These are phyloP conservation scores for Drosophila pandora DNA, from an alignment of 1,140 invertebrate genomes.

Conservation along the genomic window DNA sequence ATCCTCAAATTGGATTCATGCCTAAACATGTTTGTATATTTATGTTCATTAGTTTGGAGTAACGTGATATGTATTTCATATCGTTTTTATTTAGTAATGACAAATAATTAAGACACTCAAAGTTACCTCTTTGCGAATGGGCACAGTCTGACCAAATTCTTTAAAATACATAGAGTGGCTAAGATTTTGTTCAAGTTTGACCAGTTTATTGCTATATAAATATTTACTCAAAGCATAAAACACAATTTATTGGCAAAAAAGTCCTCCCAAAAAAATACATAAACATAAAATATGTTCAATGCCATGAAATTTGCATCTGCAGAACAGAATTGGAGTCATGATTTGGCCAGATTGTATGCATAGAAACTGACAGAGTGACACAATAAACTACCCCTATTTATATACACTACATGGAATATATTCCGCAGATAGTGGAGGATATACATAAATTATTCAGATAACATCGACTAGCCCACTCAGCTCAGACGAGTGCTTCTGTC, in stretches of 20 bases:
- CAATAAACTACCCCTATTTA: background rate
- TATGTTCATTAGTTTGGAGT: too few species aligned
- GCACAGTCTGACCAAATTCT: too few species aligned
- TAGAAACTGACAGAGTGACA: background rate
- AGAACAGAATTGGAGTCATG: constrained; percentile 13
- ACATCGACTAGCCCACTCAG: constrained; percentile 11
- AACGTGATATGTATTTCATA: too few species aligned
- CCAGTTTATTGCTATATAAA: too few species aligned
- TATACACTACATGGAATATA: constrained; percentile 2
- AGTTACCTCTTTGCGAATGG: too few species aligned
- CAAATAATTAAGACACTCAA: too few species aligned
- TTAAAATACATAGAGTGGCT: too few species aligned
- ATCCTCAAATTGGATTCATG: too few species aligned
- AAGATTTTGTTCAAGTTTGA: too few species aligned
- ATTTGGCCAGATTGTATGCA: constrained; percentile 10
- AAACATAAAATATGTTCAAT: background rate
- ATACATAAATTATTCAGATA: constrained; percentile 54
- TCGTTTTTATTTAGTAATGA: too few species aligned
- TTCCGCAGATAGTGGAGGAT: background rate
- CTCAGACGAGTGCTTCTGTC: constrained; percentile 13
- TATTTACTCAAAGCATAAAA: background rate
- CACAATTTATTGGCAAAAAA: background rate
- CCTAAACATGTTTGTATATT: too few species aligned
- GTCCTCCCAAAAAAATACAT: background rate
- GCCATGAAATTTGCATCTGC: constrained; percentile 12